Conservation (phyloP, 1,140 invertebrate genomes). For the Zaprionus vittiger region DNA sequence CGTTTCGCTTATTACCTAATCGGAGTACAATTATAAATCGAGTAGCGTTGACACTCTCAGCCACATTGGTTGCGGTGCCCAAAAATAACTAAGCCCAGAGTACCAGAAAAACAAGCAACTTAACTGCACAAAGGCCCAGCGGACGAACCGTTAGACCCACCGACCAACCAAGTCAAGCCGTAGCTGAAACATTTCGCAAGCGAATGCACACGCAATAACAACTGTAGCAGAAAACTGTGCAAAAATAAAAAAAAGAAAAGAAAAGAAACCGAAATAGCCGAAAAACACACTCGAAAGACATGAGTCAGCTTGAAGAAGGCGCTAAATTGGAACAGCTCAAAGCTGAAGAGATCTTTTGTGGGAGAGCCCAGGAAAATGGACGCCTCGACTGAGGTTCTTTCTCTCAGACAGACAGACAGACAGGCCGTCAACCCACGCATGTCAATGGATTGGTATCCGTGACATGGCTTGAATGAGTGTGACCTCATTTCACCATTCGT, state of each 20-base stretch:
- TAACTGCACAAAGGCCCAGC: constrained; percentile 33
- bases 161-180: constrained; percentile 21
- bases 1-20: constrained; percentile 21
- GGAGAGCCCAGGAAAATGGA: constrained; percentile 10
- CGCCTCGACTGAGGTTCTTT: neutral
- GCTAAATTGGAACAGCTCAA: constrained; percentile 32
- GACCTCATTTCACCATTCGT: constrained; percentile 76
- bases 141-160: constrained; percentile 31
- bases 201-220: constrained; percentile 51
- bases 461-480: constrained; percentile 43
- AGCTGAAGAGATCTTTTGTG: neutral
- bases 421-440: constrained; percentile 8
- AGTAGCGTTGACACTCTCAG: constrained; percentile 5
- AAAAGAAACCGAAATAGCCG: constrained; percentile 14
- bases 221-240: constrained; percentile 52
- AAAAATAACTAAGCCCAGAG: neutral
- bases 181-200: constrained; percentile 39
- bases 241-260: constrained; percentile 14
- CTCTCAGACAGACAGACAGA: neutral
- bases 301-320: constrained; percentile 26
- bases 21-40: neutral
- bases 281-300: constrained; percentile 25
- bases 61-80: constrained; percentile 1
- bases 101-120: neutral
- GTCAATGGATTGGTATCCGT: constrained; percentile 15